A percentile compares a stretch with the other conserved stretches of the same genome.
Evolutionary conservation across 2,113 vertebrate species (phyloP).

Genomic region (Odobenus rosmarus): DNA sequence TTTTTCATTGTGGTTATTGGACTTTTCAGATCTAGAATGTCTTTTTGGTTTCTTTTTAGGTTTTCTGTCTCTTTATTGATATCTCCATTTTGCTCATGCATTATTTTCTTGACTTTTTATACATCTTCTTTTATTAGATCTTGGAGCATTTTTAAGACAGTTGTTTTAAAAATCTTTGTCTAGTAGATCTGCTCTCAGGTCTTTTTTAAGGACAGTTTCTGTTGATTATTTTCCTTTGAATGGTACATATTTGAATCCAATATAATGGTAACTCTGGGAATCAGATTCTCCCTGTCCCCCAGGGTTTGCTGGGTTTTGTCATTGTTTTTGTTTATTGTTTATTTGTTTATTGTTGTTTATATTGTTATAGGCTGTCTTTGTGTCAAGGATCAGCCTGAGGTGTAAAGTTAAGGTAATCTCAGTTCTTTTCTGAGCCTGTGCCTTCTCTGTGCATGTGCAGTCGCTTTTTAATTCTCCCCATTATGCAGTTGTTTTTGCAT

Average conservation of each 20-base stretch:
- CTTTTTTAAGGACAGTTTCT: neutral
- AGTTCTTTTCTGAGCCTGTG: neutral
- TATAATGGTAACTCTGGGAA: neutral
- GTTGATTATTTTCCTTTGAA: neutral
- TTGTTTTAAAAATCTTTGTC: neutral
- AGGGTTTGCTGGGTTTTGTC: neutral
- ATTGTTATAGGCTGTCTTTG: neutral
- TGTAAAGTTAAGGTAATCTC: neutral
- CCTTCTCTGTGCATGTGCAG: neutral
- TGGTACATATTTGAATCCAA: neutral
- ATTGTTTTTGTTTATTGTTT: neutral
- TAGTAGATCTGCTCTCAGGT: neutral
- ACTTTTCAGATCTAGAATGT: neutral
- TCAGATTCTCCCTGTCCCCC: neutral
- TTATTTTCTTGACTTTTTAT: neutral
- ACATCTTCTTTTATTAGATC: neutral
- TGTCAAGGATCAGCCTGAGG: neutral
- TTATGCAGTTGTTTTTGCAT: neutral
- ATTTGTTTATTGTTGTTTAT: neutral
- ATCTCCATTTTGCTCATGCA: neutral
- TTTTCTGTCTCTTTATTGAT: neutral
- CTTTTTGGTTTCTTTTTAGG: neutral
- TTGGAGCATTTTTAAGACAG: neutral
- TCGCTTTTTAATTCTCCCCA: neutral
- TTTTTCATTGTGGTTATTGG: neutral